These are phyloP conservation scores for Aculops lycopersici DNA, from an alignment of 1,140 invertebrate species.

Conservation along the genomic window DNA sequence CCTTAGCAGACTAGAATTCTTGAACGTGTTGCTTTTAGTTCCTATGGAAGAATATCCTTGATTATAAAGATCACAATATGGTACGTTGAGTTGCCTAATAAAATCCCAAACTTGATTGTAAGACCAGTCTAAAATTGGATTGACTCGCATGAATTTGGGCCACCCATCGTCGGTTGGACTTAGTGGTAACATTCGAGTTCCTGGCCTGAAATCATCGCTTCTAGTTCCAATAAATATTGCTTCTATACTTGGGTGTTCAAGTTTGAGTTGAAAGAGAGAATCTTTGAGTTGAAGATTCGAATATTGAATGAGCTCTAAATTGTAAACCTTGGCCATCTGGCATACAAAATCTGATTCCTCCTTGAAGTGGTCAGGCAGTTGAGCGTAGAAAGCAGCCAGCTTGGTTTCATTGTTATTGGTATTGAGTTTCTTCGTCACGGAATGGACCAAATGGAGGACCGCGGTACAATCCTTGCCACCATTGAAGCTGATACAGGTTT, in stretches of 20 bases:
- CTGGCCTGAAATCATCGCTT: constrained; percentile 28
- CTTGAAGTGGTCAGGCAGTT: constrained; percentile 36
- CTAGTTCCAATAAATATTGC: constrained; percentile 60
- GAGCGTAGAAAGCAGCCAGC: constrained; percentile 36
- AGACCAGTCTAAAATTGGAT: constrained; percentile 55
- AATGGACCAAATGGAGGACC: constrained; percentile 37
- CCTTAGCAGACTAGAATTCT: constrained; percentile 34
- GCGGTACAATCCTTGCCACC: constrained; percentile 90
- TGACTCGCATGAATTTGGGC: constrained; percentile 54
- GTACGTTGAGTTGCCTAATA: constrained; percentile 32
- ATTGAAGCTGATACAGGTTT: constrained; percentile 66
- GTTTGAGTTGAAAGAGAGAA: constrained; percentile 26
- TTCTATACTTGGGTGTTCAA: constrained; percentile 29
- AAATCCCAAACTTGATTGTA: constrained; percentile 68
- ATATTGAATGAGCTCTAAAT: constrained; percentile 31
- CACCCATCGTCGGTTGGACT: constrained; percentile 38
- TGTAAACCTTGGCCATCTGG: constrained; percentile 28
- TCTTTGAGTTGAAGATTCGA: constrained; percentile 30
- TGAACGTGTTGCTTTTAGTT: constrained; percentile 34
- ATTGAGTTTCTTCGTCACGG: constrained; percentile 20
- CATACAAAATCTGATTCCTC: constrained; percentile 57
- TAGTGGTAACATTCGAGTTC: constrained; percentile 4
- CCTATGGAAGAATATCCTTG: constrained; percentile 61
- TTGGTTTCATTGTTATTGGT: neutral
- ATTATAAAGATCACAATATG: constrained; percentile 64